Percentiles rank a stretch among this genome's conserved stretches.
Evolutionary conservation across 2,113 vertebrate genomes (phyloP).

Genomic region (Atrichornis clamosus): DNA sequence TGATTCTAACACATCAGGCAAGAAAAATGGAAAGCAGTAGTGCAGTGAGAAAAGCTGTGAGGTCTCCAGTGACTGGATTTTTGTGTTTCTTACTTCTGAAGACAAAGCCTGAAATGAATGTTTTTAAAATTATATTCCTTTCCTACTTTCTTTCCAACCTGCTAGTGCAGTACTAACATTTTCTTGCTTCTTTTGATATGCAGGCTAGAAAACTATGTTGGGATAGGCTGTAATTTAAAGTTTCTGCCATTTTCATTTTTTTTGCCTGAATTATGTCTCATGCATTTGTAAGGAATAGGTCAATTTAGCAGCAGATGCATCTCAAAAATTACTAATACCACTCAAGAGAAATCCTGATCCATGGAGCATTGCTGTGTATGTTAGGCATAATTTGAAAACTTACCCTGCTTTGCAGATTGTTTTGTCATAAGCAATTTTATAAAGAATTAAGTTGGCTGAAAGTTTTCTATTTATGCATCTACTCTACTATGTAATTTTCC

Average conservation of each 20-base stretch:
- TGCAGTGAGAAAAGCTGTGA: not conserved
- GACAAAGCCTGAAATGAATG: not conserved
- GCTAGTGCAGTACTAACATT: not conserved
- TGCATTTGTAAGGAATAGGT: not conserved
- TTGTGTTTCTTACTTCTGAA: not conserved
- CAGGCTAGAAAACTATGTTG: not conserved
- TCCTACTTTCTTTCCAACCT: not conserved
- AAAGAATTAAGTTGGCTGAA: not conserved
- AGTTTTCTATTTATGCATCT: not conserved
- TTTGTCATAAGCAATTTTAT: not conserved
- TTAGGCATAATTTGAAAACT: not conserved
- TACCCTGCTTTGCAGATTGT: not conserved
- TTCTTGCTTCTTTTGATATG: not conserved
- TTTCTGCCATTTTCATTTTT: not conserved
- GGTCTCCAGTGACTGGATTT: not conserved
- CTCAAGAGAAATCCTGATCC: not conserved
- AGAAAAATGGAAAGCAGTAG: slow-evolving; percentile 35
- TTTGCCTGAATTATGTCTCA: not conserved
- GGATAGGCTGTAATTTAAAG: not conserved
- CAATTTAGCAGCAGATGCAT: not conserved
- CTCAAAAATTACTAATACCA: not conserved
- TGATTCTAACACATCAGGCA: slow-evolving; percentile 51
- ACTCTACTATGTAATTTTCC: not conserved
- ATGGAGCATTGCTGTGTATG: not conserved
- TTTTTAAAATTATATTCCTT: not conserved